Evolutionary conservation across 23 tunicate genomes (phyloP).

Genomic region (Halocynthia roretzi): DNA sequence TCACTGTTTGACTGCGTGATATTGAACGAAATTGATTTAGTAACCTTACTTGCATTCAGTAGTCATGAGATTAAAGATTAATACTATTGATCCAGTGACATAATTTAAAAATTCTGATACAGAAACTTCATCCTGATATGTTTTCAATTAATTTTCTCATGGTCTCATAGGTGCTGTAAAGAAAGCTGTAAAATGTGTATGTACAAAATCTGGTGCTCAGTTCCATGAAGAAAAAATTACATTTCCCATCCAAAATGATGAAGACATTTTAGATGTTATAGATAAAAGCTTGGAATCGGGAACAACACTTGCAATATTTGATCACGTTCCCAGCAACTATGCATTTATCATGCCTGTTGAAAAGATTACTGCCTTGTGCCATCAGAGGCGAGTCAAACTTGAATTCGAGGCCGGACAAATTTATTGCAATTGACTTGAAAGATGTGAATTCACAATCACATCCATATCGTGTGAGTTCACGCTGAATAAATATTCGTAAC

Average conservation of each 20-base stretch:
- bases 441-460: neutral
- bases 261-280: slow-evolving; percentile 46
- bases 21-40: too few species aligned
- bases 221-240: slow-evolving; percentile 38
- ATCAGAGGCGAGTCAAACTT: slow-evolving; percentile 22
- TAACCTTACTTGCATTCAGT: too few species aligned
- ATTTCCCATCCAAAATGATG: slow-evolving; percentile 39
- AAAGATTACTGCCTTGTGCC: slow-evolving; percentile 53
- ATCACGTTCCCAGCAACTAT: slow-evolving; percentile 76
- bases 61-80: too few species aligned
- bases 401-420: neutral
- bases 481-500: too few species aligned
- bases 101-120: too few species aligned
- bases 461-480: neutral
- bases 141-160: slow-evolving; percentile 1
- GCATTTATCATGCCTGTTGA: slow-evolving; percentile 68
- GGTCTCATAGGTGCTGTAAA: slow-evolving; percentile 61
- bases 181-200: slow-evolving; percentile 46
- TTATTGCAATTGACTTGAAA: neutral
- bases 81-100: too few species aligned
- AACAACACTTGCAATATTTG: slow-evolving; percentile 69
- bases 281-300: slow-evolving; percentile 25
- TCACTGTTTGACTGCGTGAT: too few species aligned
- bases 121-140: too few species aligned
- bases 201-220: slow-evolving; percentile 38